Conservation (phyloP, 2,113 vertebrate species). For the Sapayoa aenigma region DNA sequence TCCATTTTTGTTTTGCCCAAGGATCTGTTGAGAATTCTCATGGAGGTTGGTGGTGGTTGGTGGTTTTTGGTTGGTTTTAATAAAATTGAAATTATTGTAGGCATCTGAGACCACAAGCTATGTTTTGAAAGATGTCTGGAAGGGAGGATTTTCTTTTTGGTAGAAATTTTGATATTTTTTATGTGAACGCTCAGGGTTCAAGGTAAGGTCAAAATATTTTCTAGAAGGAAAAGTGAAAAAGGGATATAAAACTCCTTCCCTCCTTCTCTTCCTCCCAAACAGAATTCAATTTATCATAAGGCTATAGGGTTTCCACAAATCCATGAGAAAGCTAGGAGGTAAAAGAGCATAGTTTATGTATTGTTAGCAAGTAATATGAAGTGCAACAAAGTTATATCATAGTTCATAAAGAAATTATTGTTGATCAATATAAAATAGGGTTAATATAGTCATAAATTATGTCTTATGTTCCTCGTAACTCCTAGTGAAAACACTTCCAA, state of each 20-base stretch:
- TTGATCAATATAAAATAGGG: background rate
- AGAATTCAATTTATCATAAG: background rate
- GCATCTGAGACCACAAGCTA: background rate
- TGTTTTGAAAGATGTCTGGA: background rate
- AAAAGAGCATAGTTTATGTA: background rate
- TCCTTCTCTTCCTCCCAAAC: background rate
- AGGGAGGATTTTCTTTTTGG: background rate
- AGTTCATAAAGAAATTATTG: background rate
- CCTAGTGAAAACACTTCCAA: background rate
- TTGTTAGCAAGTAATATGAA: background rate
- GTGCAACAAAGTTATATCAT: background rate
- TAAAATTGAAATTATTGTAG: background rate
- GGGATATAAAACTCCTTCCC: background rate
- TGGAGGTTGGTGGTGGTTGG: background rate
- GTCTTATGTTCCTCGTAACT: background rate
- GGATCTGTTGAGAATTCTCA: background rate
- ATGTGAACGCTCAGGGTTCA: background rate
- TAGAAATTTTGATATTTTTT: background rate
- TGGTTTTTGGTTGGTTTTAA: background rate
- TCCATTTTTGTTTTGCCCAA: background rate
- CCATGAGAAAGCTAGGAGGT: background rate
- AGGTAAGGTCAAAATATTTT: background rate
- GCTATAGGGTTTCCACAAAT: background rate
- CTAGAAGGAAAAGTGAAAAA: background rate
- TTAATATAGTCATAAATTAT: background rate